phyloP scores from a whole-genome alignment of 2,797 vertebrate genomes.

The Poeciliopsis presidionis region DNA sequence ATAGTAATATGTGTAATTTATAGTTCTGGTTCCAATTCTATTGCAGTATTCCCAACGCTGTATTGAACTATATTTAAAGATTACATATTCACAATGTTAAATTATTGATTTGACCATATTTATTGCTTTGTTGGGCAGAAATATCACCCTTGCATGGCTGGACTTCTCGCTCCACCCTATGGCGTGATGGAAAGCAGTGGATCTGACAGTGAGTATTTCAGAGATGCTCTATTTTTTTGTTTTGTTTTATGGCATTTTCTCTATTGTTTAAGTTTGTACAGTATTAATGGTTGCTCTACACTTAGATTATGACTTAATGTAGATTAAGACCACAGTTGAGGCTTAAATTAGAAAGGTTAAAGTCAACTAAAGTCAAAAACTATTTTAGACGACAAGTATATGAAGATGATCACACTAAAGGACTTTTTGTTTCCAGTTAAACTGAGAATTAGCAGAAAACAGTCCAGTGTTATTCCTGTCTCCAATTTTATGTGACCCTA shows the following conservation, averaged over 20 bases:
- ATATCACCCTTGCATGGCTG: constrained; percentile 95
- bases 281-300: not conserved
- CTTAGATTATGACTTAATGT: not conserved
- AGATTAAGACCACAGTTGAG: no score
- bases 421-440: not conserved
- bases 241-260: not conserved
- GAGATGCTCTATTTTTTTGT: no score
- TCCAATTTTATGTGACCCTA: constrained; percentile 3
- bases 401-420: no score
- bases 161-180: constrained; percentile 94
- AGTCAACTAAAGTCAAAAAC: no score
- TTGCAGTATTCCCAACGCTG: not conserved
- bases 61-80: not conserved
- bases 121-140: constrained; percentile 82
- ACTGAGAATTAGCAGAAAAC: not conserved
- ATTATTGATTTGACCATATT: not conserved
- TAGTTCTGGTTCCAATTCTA: not conserved
- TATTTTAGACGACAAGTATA: no score
- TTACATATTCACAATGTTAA: not conserved
- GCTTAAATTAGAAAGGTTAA: no score
- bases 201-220: constrained; percentile 89
- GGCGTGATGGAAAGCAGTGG: constrained; percentile 95
- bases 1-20: not conserved
- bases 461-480: not conserved
- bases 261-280: no score